Evolutionary conservation across 2,797 vertebrate genomes (phyloP).

Genomic region (Hippopotamyrus pictus): DNA sequence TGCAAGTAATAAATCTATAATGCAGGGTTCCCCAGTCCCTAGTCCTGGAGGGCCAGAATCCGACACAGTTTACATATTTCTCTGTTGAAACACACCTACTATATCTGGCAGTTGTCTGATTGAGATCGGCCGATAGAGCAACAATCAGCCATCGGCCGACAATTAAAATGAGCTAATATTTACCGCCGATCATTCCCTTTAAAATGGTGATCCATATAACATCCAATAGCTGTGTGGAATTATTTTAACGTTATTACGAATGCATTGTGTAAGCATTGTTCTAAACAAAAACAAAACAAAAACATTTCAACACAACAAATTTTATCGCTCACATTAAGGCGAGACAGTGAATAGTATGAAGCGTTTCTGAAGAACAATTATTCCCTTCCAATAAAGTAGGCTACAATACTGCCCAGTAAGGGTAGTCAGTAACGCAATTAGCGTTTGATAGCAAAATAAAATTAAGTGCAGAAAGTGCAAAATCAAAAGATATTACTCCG

Average conservation of each 20-base stretch:
- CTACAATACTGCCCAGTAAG: neutral
- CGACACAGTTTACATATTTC: neutral
- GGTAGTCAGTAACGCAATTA: neutral
- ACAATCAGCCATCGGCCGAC: neutral
- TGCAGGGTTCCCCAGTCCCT: neutral
- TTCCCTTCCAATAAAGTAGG: neutral
- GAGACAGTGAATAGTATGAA: neutral
- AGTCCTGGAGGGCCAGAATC: neutral
- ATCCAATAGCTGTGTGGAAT: neutral
- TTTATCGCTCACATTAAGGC: neutral
- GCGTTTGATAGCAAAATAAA: neutral
- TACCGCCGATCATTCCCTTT: neutral
- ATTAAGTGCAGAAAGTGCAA: neutral
- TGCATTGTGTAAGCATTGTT: neutral
- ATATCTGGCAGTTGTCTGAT: neutral
- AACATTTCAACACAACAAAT: neutral
- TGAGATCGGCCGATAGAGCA: neutral
- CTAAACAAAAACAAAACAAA: neutral
- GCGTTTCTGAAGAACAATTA: neutral
- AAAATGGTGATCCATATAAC: neutral
- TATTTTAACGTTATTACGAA: neutral
- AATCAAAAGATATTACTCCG: neutral
- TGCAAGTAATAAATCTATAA: neutral
- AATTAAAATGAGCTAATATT: neutral
- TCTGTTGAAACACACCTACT: neutral